Base-by-base conservation (phyloP, 2,113 vertebrate species). In the Cebus imitator region DNA sequence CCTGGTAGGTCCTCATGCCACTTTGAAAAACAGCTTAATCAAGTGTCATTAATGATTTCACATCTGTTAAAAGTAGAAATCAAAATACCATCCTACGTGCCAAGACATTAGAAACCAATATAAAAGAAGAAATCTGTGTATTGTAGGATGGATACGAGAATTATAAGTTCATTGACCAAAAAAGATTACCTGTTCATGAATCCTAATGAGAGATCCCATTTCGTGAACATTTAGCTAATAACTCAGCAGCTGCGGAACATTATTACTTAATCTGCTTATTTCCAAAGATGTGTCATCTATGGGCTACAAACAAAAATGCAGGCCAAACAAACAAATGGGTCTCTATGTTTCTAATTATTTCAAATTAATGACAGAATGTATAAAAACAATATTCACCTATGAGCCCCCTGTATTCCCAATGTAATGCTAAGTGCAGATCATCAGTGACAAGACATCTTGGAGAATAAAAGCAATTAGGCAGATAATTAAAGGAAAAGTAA, bases 131-230 rank as follows among this genome's bases (percentile, higher is more conserved):
- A 97, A 97, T 95, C 90, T 94, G 58, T 45, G 50, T 52, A 40
- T 82, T 90, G 48, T 82, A 81, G 85, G 96, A 95, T 97, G 90
- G 92, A 55, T 82, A 92, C 82, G 94, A 98, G 97, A 97, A 96
- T 97, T 95, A 95, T 95, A 97, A 90, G 72, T 96, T 97, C 95
- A 98, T 98, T 97, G 97, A 94, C 97, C 95, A 97, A 85, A 92
- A 98, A 93, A 96, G 90, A 98, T 98, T 96, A 98, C 97, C 96
- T 98, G 96, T 95, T 97, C 97, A 79, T 1, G 1, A 73, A 58
- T 92, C 85, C 95, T 98, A 98, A 97, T 97, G 97, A 97, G 97
- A 90, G 90, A 92, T 97, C 96, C 96, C 97, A 97, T 97, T 97
- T 98, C 97, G 97, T 94, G 87, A 95, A 66, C 81, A 95, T 95